These are phyloP conservation scores for Caenorhabditis sp. DNA, from an alignment of 2,888 invertebrate species.

Conservation along the genomic window DNA sequence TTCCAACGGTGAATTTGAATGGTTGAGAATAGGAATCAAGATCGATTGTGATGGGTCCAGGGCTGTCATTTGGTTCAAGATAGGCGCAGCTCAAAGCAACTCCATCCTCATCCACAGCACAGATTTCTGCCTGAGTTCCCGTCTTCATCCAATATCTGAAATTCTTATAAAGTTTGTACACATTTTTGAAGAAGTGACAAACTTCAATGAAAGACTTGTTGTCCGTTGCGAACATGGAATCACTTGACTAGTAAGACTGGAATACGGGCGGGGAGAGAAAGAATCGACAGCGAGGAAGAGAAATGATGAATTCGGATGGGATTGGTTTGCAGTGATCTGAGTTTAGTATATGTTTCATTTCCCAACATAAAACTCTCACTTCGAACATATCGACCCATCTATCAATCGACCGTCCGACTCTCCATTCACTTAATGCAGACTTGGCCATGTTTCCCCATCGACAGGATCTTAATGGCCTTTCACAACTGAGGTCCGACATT, in stretches of 20 bases:
- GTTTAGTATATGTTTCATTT: background rate
- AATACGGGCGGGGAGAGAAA: slow-evolving; percentile 78
- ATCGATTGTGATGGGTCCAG: slow-evolving; percentile 79
- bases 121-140: slow-evolving; percentile 82
- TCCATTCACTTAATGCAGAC: slow-evolving; percentile 72
- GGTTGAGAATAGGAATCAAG: slow-evolving; percentile 80
- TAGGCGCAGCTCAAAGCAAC: slow-evolving; percentile 80
- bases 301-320: slow-evolving; percentile 77
- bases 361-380: slow-evolving; percentile 9
- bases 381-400: slow-evolving; percentile 75
- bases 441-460: slow-evolving; percentile 70
- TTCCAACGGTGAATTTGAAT: slow-evolving; percentile 81
- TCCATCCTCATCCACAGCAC: slow-evolving; percentile 79
- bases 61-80: slow-evolving; percentile 79
- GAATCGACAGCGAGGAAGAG: slow-evolving; percentile 81
- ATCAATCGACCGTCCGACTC: slow-evolving; percentile 74
- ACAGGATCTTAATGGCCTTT: slow-evolving; percentile 62
- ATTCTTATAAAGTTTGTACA: background rate
- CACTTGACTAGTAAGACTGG: slow-evolving; percentile 76
- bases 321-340: slow-evolving; percentile 55
- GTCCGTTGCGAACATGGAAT: slow-evolving; percentile 80
- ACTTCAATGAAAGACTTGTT: slow-evolving; percentile 79
- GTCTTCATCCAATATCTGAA: slow-evolving; percentile 81
- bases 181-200: background rate
- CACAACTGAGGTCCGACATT: slow-evolving; percentile 74